Percentiles rank a stretch among this genome's conserved stretches.
These are phyloP conservation scores for Platichthys stellatus DNA, from an alignment of 2,113 vertebrate species.

Conservation along the genomic window DNA sequence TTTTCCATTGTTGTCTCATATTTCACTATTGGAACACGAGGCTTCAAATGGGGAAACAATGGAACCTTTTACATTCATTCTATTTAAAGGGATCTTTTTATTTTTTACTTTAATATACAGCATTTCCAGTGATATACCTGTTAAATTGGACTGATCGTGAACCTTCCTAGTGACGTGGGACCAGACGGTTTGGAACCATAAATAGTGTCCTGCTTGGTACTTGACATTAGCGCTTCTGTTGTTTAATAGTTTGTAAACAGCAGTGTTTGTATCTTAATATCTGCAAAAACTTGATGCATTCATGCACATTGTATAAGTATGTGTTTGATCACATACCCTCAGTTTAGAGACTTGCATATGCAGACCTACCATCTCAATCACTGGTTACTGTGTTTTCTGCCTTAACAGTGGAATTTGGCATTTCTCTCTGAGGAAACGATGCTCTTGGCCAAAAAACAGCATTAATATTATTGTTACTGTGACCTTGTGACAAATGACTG, in stretches of 20 bases:
- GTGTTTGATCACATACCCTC: constrained; percentile 32
- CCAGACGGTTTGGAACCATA: constrained; percentile 43
- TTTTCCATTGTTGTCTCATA: constrained; percentile 15
- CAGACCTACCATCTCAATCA: not conserved
- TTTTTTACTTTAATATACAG: not conserved
- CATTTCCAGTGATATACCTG: not conserved
- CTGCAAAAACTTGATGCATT: constrained; percentile 54
- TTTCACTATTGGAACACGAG: constrained; percentile 5
- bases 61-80: constrained; percentile 4
- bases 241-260: constrained; percentile 9
- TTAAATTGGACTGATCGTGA: constrained; percentile 29
- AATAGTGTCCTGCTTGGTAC: constrained; percentile 23
- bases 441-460: not conserved
- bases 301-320: constrained; percentile 30
- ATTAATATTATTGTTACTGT: constrained; percentile 25
- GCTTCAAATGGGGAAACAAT: not conserved
- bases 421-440: not conserved
- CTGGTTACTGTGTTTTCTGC: constrained; percentile 24
- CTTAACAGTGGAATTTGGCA: constrained; percentile 10
- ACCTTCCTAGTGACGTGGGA: constrained; percentile 49
- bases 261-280: constrained; percentile 18
- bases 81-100: constrained; percentile 28
- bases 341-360: constrained; percentile 10
- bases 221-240: constrained; percentile 26
- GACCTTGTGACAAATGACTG: constrained; percentile 21